Percentiles rank a stretch among this genome's conserved stretches.
phyloP scores from a whole-genome alignment of 2,113 vertebrate species.

The Solea senegalensis region DNA sequence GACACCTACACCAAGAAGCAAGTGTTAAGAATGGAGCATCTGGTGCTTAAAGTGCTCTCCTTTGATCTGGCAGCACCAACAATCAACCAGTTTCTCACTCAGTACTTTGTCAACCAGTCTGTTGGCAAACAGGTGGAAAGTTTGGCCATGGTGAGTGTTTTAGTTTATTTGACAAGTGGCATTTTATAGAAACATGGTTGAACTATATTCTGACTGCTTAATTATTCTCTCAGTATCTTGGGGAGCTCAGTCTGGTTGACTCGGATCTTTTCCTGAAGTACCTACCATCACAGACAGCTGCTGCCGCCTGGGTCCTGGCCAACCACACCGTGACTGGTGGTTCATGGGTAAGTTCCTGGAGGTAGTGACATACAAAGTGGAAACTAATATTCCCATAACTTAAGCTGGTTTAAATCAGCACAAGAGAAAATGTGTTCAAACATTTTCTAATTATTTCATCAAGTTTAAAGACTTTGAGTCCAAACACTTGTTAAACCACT shows the following conservation, averaged over 20 bases:
- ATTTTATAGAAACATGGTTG: no score
- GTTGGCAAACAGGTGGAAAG: constrained; percentile 86
- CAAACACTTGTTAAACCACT: no score
- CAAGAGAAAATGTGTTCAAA: no score
- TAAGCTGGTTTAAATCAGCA: no score
- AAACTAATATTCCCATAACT: no score
- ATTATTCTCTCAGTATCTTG: constrained; percentile 84
- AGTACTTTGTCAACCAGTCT: constrained; percentile 88
- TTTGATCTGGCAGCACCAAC: constrained; percentile 97
- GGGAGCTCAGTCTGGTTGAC: constrained; percentile 93
- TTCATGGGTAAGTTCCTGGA: constrained; percentile 85
- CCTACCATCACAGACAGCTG: constrained; percentile 91
- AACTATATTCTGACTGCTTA: no score
- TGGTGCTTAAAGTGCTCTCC: constrained; percentile 95
- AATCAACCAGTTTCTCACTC: constrained; percentile 94
- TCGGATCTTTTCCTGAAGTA: constrained; percentile 95
- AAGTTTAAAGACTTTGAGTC: no score
- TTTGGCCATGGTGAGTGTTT: constrained; percentile 88
- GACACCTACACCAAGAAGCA: constrained; percentile 99
- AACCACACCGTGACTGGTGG: constrained; percentile 85
- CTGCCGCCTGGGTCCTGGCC: constrained; percentile 89
- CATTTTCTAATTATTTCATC: no score
- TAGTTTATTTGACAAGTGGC: background rate
- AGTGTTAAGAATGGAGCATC: constrained; percentile 97
- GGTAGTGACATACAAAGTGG: background rate